Conservation (phyloP, 1,140 invertebrate species). For the Drosophila bocki region DNA sequence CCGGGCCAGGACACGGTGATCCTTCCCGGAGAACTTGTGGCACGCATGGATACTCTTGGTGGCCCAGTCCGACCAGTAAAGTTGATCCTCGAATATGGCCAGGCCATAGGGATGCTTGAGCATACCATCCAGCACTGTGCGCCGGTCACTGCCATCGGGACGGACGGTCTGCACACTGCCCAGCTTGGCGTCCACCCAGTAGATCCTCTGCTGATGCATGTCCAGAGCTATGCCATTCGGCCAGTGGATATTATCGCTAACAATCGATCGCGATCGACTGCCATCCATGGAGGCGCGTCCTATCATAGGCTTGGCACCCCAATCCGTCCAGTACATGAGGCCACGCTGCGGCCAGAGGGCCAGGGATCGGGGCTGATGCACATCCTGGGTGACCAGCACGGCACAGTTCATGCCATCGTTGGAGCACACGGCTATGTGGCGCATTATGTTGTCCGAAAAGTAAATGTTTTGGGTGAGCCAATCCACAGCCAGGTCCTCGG, state of each 20-base stretch:
- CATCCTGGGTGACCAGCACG: constrained; percentile 87
- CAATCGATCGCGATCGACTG: constrained; percentile 86
- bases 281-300: constrained; percentile 95
- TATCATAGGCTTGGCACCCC: constrained; percentile 90
- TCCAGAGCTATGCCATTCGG: constrained; percentile 96
- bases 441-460: constrained; percentile 91
- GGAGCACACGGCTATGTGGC: constrained; percentile 91
- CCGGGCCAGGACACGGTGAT: constrained; percentile 86
- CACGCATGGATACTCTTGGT: constrained; percentile 88
- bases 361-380: constrained; percentile 88
- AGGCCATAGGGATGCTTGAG: constrained; percentile 92
- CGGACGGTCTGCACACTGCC: constrained; percentile 91
- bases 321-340: constrained; percentile 95
- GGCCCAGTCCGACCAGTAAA: constrained; percentile 95
- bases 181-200: constrained; percentile 92
- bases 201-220: constrained; percentile 90
- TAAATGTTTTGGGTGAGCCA: constrained; percentile 92
- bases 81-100: constrained; percentile 93
- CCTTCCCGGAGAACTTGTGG: constrained; percentile 89
- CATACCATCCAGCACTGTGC: constrained; percentile 87
- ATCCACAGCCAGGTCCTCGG: constrained; percentile 92
- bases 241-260: constrained; percentile 90
- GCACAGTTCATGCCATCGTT: constrained; percentile 88
- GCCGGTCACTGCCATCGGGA: constrained; percentile 90
- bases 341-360: constrained; percentile 88